phyloP scores from a whole-genome alignment of 1,140 invertebrate species.

The Drosophila sproati region DNA sequence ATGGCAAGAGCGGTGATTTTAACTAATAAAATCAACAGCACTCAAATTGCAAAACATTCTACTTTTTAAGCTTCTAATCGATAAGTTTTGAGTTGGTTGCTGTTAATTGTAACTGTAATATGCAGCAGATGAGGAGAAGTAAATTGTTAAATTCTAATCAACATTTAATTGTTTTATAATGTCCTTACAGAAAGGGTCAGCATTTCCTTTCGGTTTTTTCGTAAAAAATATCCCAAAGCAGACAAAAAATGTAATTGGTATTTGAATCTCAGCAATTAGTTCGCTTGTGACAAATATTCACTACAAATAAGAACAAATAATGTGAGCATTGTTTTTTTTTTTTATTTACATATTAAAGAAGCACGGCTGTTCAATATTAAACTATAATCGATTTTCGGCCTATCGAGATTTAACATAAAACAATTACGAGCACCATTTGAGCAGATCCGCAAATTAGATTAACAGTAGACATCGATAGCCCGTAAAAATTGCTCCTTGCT shows the following conservation, averaged over 20 bases:
- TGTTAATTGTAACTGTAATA: slow-evolving; percentile 10
- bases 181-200: not conserved
- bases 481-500: not conserved
- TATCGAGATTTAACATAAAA: slow-evolving; percentile 1
- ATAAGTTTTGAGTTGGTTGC: slow-evolving; percentile 49
- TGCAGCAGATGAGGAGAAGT: slow-evolving; percentile 28
- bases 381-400: not conserved
- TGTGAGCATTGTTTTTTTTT: too few relatives aligned
- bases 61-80: slow-evolving; percentile 51
- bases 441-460: not conserved
- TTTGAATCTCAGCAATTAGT: not conserved
- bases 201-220: too few relatives aligned
- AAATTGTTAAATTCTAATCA: slow-evolving; percentile 50
- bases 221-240: too few relatives aligned
- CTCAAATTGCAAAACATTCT: slow-evolving; percentile 41
- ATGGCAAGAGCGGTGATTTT: slow-evolving; percentile 94
- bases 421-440: not conserved
- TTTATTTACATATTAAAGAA: too few relatives aligned
- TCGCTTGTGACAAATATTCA: too few relatives aligned
- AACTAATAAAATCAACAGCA: slow-evolving; percentile 31
- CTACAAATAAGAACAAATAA: too few relatives aligned
- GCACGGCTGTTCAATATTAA: not conserved
- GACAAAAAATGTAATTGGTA: not conserved
- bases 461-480: not conserved
- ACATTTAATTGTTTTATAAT: not conserved